These are phyloP conservation scores for Marcusenius ussheri DNA, from an alignment of 2,113 vertebrate species.

Conservation along the genomic window DNA sequence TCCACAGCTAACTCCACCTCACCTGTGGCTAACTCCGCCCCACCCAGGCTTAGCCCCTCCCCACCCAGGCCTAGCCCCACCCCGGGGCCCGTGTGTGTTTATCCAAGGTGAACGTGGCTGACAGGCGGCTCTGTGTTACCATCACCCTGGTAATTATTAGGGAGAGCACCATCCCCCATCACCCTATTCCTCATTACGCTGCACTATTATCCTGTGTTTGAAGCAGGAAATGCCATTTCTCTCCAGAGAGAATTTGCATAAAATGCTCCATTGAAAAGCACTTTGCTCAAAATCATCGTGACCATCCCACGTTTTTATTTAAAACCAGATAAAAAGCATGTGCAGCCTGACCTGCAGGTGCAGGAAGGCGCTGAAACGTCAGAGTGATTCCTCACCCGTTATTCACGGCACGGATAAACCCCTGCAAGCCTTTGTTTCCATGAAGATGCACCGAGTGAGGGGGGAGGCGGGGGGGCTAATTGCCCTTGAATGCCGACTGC, in stretches of 20 bases:
- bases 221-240: slow-evolving; percentile 44
- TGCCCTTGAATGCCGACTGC: neutral
- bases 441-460: neutral
- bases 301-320: slow-evolving; percentile 29
- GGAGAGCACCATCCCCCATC: slow-evolving; percentile 41
- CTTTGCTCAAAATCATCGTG: slow-evolving; percentile 29
- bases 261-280: slow-evolving; percentile 45
- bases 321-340: slow-evolving; percentile 4
- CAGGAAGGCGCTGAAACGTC: neutral
- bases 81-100: neutral
- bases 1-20: neutral
- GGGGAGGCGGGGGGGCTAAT: neutral
- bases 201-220: slow-evolving; percentile 42
- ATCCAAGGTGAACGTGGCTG: slow-evolving; percentile 27
- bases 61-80: neutral
- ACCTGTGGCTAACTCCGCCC: neutral
- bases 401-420: neutral
- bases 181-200: slow-evolving; percentile 35
- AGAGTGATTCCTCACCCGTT: neutral
- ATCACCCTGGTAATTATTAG: slow-evolving; percentile 36
- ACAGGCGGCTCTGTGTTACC: slow-evolving; percentile 30
- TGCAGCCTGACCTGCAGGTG: neutral
- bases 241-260: slow-evolving; percentile 43
- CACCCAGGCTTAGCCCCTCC: neutral
- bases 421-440: neutral